phyloP scores from a whole-genome alignment of 2,113 vertebrate species.

The Aplodontia rufa region DNA sequence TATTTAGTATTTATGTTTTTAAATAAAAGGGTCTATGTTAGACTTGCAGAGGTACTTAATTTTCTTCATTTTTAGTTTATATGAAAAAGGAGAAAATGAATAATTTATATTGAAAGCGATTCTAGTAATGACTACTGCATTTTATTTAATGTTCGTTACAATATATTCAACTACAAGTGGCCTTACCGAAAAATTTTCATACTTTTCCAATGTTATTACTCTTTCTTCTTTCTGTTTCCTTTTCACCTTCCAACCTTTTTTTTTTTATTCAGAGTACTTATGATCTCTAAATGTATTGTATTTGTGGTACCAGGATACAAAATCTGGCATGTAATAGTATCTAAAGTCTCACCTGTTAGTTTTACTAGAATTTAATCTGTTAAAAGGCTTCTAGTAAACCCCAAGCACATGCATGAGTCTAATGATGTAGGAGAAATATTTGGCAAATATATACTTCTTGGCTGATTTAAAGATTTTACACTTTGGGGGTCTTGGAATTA shows the following conservation, averaged over 20 bases:
- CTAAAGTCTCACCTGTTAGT: background rate
- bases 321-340: background rate
- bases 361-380: background rate
- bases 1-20: background rate
- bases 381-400: background rate
- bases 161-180: background rate
- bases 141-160: background rate
- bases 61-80: conserved; percentile 44
- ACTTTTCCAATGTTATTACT: background rate
- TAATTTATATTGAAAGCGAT: background rate
- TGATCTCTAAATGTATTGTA: background rate
- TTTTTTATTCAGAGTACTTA: background rate
- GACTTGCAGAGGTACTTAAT: background rate
- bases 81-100: background rate
- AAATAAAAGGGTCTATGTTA: background rate
- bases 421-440: background rate
- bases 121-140: background rate
- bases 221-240: background rate
- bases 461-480: background rate
- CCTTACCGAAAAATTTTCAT: background rate
- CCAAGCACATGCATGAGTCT: background rate
- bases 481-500: background rate
- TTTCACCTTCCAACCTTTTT: background rate
- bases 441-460: background rate
- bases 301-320: background rate